A percentile compares a stretch with the other conserved stretches of the same genome.
Conservation (phyloP, 2,797 vertebrate species). For the Poliocrania exsul region DNA sequence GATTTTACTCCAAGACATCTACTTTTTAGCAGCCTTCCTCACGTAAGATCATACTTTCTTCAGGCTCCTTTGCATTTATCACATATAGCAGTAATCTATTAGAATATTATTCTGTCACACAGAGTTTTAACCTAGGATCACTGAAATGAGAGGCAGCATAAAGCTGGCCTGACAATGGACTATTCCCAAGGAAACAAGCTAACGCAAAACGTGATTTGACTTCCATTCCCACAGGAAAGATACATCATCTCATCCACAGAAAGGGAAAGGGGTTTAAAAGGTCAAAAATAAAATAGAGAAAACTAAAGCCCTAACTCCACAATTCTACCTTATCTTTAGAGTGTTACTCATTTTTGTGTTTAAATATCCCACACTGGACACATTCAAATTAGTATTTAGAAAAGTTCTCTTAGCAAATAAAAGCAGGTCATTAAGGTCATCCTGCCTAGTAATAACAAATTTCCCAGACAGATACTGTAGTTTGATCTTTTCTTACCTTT, state of each 20-base stretch:
- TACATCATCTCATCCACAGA: not conserved
- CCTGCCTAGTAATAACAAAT: not conserved
- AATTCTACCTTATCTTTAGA: not conserved
- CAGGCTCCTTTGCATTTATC: not conserved
- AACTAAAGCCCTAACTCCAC: not conserved
- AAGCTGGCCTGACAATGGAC: not conserved
- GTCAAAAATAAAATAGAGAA: not conserved
- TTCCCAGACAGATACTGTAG: not conserved
- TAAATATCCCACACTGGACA: not conserved
- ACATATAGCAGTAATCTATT: not conserved
- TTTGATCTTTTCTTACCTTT: conserved; percentile 81
- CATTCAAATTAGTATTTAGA: not conserved
- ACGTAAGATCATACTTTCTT: not conserved
- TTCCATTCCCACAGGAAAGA: not conserved
- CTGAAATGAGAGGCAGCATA: not conserved
- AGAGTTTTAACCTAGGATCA: not conserved
- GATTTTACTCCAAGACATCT: not conserved
- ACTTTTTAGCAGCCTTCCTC: not conserved
- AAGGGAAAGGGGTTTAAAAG: not conserved
- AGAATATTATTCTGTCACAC: not conserved
- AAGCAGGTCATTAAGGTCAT: not conserved
- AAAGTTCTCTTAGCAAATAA: not conserved
- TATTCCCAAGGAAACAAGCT: not conserved
- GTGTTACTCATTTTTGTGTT: not conserved
- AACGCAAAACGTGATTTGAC: not conserved